Evolutionary conservation across 2,797 vertebrate species (phyloP), one percentile per base, ranked within the genome.

Genomic region (Pseudochirops corinnae): DNA sequence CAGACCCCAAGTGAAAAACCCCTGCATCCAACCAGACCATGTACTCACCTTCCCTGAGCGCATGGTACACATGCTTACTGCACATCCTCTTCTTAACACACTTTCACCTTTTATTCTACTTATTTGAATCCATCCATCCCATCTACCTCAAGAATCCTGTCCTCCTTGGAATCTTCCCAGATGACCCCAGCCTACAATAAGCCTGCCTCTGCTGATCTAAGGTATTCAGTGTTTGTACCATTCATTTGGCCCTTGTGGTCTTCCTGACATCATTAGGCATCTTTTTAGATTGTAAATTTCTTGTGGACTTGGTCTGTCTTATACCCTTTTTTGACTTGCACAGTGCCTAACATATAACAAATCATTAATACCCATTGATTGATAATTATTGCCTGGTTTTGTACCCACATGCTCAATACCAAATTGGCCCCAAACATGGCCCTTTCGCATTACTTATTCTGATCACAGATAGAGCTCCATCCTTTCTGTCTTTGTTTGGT

Each of bases 401-500:
- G 93, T 91, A 26, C 94, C 95, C 97, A 96, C 94, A 96, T 93
- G 10, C 10, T 96, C 93, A 93, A 57, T 96, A 93, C 52, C 46
- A 93, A 74, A 95, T 95, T 18, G 0, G 50, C 46, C 56, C 90
- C 91, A 91, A 56, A 87, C 18, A 16, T 93, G 62, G 95, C 94
- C 33, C 91, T 93, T 87, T 96, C 53, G 7, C 29, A 5, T 4
- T 3, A 4, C 82, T 91, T 52, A 87, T 52, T 94, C 94, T 95
- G 94, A 94, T 56, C 90, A 56, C 39, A 31, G 0, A 29, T 92
- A 93, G 97, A 96, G 90, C 67, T 67, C 46, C 58, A 94, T 94
- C 90, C 93, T 55, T 91, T 96, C 97, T 95, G 96, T 98, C 97
- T 96, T 93, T 67, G 93, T 90, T 93, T 90, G 93, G 95, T 96